Evolutionary conservation across 2,797 vertebrate genomes (phyloP), one percentile per base, ranked within the genome.

Genomic region (Dicrostonyx torquatus): DNA sequence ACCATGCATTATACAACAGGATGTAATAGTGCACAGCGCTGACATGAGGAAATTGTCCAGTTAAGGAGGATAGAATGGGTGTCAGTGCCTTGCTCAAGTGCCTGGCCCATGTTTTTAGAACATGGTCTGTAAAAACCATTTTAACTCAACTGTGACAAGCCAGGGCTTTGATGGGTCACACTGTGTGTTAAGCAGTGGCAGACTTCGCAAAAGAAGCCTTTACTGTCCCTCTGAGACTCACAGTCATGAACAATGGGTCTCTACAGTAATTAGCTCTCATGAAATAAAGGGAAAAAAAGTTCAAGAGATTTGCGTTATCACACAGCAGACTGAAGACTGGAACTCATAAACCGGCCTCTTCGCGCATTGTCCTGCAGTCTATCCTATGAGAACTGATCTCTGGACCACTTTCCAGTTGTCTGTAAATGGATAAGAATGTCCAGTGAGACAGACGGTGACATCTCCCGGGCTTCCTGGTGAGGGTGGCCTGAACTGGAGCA

Each of bases 41-140:
- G 92, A 94, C 93, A 91, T 1, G 43, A 91, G 37, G 73, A 95
- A 86, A 94, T 86, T 95, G 96, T 79, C 95, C 77, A 91, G 89
- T 94, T 95, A 97, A 93, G 64, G 9, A 94, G 89, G 31, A 87
- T 18, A 68, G 80, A 85, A 68, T 50, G 76, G 24, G 43, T 93
- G 55, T 89, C 66, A n/a, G 66, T 8, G 53, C 68, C 62, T 0
- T 0, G 18, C 79, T 91, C 34, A 0, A 79, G 53, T 0, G 0
- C 48, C 62, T 43, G 48, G 45, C n/a, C 87, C 66, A 9, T 15
- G 11, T 64, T 93, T 93, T 90, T 88, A 50, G 86, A 79, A 96
- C 40, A 40, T 70, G 10, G 9, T 53, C 87, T 88, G 14, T 77
- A 82, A 91, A 91, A 84, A 43, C 29, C 34, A 80, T 94, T 90